phyloP scores from a whole-genome alignment of 2,797 vertebrate species.

The Sebastes cheni region DNA sequence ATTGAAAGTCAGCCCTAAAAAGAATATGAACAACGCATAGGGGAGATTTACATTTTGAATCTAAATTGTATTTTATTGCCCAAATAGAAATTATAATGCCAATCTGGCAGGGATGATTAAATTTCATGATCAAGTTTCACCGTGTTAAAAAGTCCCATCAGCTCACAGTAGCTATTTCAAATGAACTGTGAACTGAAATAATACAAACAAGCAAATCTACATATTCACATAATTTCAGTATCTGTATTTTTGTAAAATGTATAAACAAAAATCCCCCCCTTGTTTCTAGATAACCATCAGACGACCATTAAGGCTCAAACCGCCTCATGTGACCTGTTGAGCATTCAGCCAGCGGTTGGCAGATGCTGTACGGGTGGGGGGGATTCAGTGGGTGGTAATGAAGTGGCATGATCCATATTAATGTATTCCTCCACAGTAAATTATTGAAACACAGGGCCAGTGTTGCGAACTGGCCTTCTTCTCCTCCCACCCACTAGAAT shows the following conservation, averaged over 20 bases:
- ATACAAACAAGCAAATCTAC: neutral
- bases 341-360: constrained; percentile 31
- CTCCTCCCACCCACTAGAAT: constrained; percentile 38
- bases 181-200: neutral
- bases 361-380: neutral
- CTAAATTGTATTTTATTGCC: neutral
- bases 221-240: neutral
- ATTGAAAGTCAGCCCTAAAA: no score
- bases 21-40: neutral
- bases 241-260: neutral
- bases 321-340: constrained; percentile 52
- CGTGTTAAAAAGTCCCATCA: neutral
- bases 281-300: constrained; percentile 36
- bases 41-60: neutral
- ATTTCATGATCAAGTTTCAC: neutral
- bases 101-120: neutral
- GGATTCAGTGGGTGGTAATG: constrained; percentile 45
- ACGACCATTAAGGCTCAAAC: constrained; percentile 6
- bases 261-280: neutral
- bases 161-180: neutral
- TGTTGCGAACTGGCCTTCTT: constrained; percentile 42
- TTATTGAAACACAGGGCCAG: constrained; percentile 50
- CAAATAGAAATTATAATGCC: neutral
- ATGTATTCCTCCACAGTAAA: constrained; percentile 61
- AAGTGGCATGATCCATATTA: constrained; percentile 68